These are phyloP conservation scores for Hypsopygia costalis DNA, from an alignment of 2,888 invertebrate species.

Conservation along the genomic window DNA sequence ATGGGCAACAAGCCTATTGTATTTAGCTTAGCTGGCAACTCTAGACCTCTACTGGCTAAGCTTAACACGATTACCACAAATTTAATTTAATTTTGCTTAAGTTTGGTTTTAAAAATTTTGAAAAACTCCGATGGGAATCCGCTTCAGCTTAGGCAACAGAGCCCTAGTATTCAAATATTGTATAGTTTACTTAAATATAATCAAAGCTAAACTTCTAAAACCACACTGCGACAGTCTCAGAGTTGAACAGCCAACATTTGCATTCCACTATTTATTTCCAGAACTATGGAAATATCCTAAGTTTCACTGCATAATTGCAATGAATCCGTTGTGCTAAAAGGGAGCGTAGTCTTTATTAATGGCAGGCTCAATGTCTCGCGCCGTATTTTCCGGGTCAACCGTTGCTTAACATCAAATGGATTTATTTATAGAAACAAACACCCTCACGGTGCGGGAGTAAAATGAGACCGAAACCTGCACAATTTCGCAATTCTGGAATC, in stretches of 20 bases:
- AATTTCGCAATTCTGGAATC: too few species aligned
- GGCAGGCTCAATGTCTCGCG: constrained; percentile 2
- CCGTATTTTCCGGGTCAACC: constrained; percentile 8
- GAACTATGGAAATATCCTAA: background rate
- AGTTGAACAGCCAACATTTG: background rate
- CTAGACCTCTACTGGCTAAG: too few species aligned
- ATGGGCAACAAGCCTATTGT: too few species aligned
- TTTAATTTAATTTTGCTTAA: too few species aligned
- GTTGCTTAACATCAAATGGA: constrained; percentile 9
- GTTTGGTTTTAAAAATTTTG: too few species aligned
- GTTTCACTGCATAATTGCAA: constrained; percentile 6
- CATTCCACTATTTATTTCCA: background rate
- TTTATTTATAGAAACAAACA: constrained; percentile 7
- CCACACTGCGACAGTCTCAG: background rate
- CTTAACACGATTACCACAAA: too few species aligned
- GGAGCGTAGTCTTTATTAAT: constrained; percentile 9
- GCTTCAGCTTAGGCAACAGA: too few species aligned
- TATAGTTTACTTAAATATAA: too few species aligned
- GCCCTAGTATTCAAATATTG: too few species aligned
- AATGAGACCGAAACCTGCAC: too few species aligned
- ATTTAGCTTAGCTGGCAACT: too few species aligned
- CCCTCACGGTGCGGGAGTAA: background rate
- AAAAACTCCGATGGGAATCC: too few species aligned
- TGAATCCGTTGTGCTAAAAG: constrained; percentile 4
- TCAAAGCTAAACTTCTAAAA: background rate